Conservation (phyloP, 2,797 vertebrate genomes). For the Sciurus carolinensis region DNA sequence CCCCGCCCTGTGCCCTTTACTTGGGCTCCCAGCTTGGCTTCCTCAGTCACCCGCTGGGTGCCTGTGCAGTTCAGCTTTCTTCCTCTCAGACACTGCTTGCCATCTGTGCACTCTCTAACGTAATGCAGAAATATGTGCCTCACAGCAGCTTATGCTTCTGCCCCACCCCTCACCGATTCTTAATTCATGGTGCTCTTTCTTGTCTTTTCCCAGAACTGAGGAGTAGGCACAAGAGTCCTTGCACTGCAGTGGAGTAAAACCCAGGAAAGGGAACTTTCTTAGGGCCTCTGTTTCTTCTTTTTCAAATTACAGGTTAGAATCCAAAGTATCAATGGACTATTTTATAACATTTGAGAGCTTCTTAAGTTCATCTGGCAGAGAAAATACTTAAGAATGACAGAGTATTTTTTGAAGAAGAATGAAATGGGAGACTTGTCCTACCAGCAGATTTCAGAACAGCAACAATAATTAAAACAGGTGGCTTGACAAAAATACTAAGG, state of each 20-base stretch:
- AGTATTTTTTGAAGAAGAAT: slow-evolving; percentile 5
- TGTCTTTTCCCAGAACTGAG: not conserved
- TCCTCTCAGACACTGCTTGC: not conserved
- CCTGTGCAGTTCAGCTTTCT: not conserved
- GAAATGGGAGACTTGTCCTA: not conserved
- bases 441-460: slow-evolving; percentile 22
- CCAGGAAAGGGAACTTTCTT: not conserved
- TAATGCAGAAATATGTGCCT: not conserved
- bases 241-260: not conserved
- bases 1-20: not conserved
- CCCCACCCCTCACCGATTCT: not conserved
- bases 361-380: not conserved
- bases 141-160: not conserved
- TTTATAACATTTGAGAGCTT: not conserved
- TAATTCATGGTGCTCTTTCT: not conserved
- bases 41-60: no score
- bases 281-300: not conserved
- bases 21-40: not conserved
- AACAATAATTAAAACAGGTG: not conserved
- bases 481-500: not conserved
- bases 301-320: not conserved
- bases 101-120: slow-evolving; percentile 17
- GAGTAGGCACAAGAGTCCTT: not conserved
- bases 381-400: not conserved
- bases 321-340: slow-evolving; percentile 2